Evolutionary conservation across 2,888 invertebrate genomes (phyloP).

Genomic region (Sinodicranocentrus sp.): DNA sequence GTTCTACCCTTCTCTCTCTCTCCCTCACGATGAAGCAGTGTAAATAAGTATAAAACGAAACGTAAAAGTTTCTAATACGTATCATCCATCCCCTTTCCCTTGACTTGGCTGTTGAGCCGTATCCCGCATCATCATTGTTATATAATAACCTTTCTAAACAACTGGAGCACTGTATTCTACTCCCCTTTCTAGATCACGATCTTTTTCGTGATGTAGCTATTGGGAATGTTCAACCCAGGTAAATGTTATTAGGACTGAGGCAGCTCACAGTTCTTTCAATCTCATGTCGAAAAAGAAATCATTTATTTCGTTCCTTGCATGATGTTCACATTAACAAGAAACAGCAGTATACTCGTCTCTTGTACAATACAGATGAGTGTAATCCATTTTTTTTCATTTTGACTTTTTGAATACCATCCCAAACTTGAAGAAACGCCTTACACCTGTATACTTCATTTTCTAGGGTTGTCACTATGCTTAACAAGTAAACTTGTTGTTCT

Average conservation of each 20-base stretch:
- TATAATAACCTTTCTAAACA: constrained; percentile 24
- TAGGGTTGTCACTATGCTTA: too few species aligned
- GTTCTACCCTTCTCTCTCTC: not conserved
- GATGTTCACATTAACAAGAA: constrained; percentile 54
- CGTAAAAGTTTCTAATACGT: not conserved
- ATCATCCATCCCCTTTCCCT: not conserved
- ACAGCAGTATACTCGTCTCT: not conserved
- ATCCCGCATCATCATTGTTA: constrained; percentile 2
- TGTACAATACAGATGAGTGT: constrained; percentile 22
- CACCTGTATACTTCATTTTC: constrained; percentile 33
- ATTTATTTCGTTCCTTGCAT: constrained; percentile 58
- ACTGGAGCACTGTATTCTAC: constrained; percentile 23
- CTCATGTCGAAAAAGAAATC: constrained; percentile 38
- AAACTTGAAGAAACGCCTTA: constrained; percentile 40
- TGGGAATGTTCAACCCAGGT: constrained; percentile 22
- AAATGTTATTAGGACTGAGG: constrained; percentile 23
- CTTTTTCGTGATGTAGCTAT: constrained; percentile 65
- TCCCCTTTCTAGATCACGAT: constrained; percentile 65
- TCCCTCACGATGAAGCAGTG: not conserved
- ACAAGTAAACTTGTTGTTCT: too few species aligned
- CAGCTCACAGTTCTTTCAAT: constrained; percentile 18
- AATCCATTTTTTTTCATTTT: constrained; percentile 51
- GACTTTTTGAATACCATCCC: constrained; percentile 32
- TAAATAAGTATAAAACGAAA: not conserved
- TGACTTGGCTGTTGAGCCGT: not conserved